Evolutionary conservation across 92 coral and sea anemone species (phyloP).

Genomic region (Palythoa heliodiscus): DNA sequence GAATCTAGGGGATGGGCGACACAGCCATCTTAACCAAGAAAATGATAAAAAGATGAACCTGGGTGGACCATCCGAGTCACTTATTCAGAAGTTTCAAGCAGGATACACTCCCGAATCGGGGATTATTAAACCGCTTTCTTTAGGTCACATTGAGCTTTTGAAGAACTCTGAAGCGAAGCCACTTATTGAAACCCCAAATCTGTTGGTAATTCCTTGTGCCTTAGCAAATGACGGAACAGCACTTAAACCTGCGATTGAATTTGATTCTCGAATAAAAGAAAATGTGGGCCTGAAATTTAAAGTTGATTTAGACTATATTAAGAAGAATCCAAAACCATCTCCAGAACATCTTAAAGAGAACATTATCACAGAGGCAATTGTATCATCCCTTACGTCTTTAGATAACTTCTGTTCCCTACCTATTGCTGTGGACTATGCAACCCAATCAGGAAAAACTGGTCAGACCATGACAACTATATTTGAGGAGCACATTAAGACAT

Average conservation of each 20-base stretch:
- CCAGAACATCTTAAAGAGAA: conserved; percentile 50
- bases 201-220: conserved; percentile 66
- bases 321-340: conserved; percentile 50
- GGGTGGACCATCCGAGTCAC: conserved; percentile 65
- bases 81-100: too few species aligned
- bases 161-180: conserved; percentile 64
- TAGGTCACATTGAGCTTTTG: conserved; percentile 52
- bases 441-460: conserved; percentile 45
- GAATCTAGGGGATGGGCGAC: conserved; percentile 61
- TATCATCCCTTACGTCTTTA: conserved; percentile 57
- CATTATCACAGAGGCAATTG: conserved; percentile 60
- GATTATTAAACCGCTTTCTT: conserved; percentile 36
- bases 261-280: conserved; percentile 6
- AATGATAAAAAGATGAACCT: conserved; percentile 49
- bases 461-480: conserved; percentile 38
- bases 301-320: conserved; percentile 41
- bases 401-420: conserved; percentile 60
- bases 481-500: conserved; percentile 37
- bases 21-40: conserved; percentile 45
- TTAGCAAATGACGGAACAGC: conserved; percentile 61
- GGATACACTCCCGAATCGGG: conserved; percentile 51
- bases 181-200: conserved; percentile 54
- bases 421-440: conserved; percentile 49
- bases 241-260: conserved; percentile 56
- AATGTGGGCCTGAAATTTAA: conserved; percentile 46